Evolutionary conservation across 2,888 invertebrate species (phyloP).

Genomic region (Pandemis corylana): DNA sequence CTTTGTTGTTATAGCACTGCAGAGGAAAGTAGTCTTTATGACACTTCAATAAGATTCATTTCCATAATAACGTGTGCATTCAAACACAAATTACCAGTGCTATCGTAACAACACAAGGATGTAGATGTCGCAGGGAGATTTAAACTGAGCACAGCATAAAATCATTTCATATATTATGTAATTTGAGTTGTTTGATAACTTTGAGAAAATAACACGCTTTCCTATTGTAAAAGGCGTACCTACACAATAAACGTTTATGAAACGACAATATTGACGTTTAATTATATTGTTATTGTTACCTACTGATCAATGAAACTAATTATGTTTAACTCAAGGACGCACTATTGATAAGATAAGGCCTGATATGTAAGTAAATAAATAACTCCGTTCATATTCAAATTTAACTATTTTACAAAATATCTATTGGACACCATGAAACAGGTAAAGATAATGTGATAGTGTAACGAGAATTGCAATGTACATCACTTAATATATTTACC

Average conservation of each 20-base stretch:
- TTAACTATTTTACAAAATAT: background rate
- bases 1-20: conserved; percentile 66
- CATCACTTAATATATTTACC: background rate
- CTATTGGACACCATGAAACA: background rate
- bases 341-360: background rate
- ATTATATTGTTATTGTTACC: background rate
- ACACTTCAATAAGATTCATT: conserved; percentile 53
- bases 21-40: conserved; percentile 61
- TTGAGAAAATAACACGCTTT: background rate
- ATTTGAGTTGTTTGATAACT: background rate
- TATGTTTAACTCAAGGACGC: background rate
- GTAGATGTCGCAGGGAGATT: conserved; percentile 54
- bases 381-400: background rate
- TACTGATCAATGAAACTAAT: conserved; percentile 5
- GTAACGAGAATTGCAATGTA: conserved; percentile 6
- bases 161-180: background rate
- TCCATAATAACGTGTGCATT: conserved; percentile 45
- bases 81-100: conserved; percentile 51
- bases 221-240: background rate
- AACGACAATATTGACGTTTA: background rate
- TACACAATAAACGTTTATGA: background rate
- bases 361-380: conserved; percentile 1
- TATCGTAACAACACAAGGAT: conserved; percentile 58
- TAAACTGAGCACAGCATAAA: conserved; percentile 41
- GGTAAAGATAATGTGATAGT: background rate